Base-by-base conservation (phyloP, 1,140 invertebrate species). In the Homalodisca vitripennis region DNA sequence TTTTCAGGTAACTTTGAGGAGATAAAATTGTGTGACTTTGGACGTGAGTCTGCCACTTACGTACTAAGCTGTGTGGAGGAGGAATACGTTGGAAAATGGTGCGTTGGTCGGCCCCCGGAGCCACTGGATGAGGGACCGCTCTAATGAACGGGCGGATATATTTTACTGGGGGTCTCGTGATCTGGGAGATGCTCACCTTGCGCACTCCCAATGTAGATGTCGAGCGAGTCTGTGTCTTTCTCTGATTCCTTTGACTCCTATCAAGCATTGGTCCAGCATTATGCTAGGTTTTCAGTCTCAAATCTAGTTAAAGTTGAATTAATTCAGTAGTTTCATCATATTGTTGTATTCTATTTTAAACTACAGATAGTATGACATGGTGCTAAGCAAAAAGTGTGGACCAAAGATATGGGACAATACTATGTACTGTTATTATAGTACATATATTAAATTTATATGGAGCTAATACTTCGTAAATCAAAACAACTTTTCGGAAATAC, bases 21-120 rank as follows among this genome's bases (percentile, higher is more conserved):
- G 0, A 89, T 90, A 57, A 94, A 95, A 78, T 78, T 94, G 1
- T 94, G 92, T 79, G 92, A 95, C 78, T 95, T 94, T 83, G 92
- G 92, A 22, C n/a, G 91, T 92, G 14, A 87, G 88, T 31, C 74
- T 94, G 1, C 14, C 17, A 3, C 48, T n/a, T n/a, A n/a, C n/a
- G n/a, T 51, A n/a, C 17, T 3, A 51, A 51, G 14, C 2, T 14
- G 14, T 3, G 87, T 87, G 57, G 79, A 87, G 68, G 81, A 88
- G 85, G 74, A 75, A 47, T 90, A 82, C 84, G 82, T 86, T 66
- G 82, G 78, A n/a, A 78, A 83, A 71, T 71, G 80, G 53, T 24
- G 51, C 85, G n/a, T 53, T 94, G 92, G 92, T 87, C 83, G 75
- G 86, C n/a, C 91, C 0, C 91, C 91, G 0, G 92, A 95, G 84